These are phyloP conservation scores for Halcyon malimbica DNA, from an alignment of 2,113 vertebrate genomes.

Conservation along the genomic window DNA sequence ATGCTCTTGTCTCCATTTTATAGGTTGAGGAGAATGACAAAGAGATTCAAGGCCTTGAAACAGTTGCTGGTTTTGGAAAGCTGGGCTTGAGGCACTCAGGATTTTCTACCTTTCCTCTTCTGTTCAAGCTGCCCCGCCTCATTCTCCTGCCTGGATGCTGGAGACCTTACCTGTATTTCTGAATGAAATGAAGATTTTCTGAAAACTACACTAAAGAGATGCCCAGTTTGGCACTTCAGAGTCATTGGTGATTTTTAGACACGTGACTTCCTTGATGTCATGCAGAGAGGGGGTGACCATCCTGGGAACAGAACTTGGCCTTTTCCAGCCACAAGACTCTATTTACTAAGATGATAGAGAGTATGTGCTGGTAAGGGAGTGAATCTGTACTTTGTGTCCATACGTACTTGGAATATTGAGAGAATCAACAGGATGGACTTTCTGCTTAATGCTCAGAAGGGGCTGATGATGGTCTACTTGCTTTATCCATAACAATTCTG, in stretches of 20 bases:
- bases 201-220: neutral
- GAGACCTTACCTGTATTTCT: neutral
- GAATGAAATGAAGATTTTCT: neutral
- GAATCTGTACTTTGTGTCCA: neutral
- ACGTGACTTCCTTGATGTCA: neutral
- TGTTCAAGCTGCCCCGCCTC: neutral
- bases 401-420: neutral
- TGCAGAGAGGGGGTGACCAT: neutral
- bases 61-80: neutral
- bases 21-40: conserved; percentile 9
- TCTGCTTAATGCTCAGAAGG: neutral
- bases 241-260: neutral
- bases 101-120: neutral
- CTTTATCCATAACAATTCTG: neutral
- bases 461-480: neutral
- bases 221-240: neutral
- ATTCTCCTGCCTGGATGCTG: neutral
- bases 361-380: neutral
- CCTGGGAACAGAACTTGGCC: neutral
- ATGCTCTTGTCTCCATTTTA: conserved; percentile 36
- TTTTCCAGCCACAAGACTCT: neutral
- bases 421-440: neutral
- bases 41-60: neutral
- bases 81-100: neutral
- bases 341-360: neutral